Evolutionary conservation across 2,888 invertebrate genomes (phyloP).

Genomic region (Melipona beecheii): DNA sequence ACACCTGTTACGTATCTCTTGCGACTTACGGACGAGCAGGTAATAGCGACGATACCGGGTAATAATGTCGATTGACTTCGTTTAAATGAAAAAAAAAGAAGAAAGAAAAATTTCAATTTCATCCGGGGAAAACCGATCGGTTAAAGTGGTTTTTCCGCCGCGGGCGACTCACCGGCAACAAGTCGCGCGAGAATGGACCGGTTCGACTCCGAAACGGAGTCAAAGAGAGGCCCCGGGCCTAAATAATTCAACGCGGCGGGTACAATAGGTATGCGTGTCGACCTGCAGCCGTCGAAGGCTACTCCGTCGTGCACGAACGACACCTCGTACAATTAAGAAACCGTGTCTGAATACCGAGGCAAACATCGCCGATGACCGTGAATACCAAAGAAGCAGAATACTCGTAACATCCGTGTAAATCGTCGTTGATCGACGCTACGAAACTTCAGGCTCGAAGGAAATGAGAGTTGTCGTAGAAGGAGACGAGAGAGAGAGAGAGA

Average conservation of each 20-base stretch:
- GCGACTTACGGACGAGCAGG: background rate
- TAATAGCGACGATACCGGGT: background rate
- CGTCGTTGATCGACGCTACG: background rate
- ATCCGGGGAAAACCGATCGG: background rate
- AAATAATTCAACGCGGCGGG: constrained; percentile 69
- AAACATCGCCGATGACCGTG: constrained; percentile 50
- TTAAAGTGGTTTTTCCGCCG: background rate
- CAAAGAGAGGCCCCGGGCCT: constrained; percentile 57
- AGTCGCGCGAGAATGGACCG: constrained; percentile 44
- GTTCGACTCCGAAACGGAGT: constrained; percentile 32
- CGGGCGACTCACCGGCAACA: background rate
- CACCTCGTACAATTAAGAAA: constrained; percentile 72
- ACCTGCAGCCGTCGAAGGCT: constrained; percentile 63
- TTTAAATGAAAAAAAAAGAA: background rate
- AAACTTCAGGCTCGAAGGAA: background rate
- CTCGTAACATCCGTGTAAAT: constrained; percentile 31
- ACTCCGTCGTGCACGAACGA: constrained; percentile 69
- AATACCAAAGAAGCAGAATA: constrained; percentile 62
- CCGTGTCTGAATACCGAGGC: constrained; percentile 69
- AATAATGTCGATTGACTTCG: background rate
- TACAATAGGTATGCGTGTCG: constrained; percentile 66
- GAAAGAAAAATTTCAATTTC: background rate
- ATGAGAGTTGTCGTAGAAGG: too few relatives aligned
- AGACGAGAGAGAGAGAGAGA: background rate
- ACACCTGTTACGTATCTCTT: constrained; percentile 44